These are phyloP conservation scores for Ptychadena robeensis DNA, from an alignment of 2,797 vertebrate genomes.

Conservation along the genomic window DNA sequence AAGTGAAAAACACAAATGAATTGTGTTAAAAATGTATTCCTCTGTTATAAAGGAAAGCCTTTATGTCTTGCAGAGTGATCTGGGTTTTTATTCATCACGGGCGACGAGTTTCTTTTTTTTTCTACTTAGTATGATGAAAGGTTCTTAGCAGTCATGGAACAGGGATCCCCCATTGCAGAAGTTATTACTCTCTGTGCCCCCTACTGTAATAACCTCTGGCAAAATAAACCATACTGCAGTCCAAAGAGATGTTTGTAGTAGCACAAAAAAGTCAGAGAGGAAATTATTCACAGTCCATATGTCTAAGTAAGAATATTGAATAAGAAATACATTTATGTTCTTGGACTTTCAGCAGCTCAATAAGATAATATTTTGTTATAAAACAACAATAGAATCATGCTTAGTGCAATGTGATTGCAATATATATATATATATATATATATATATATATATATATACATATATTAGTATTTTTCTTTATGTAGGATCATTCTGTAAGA, in stretches of 20 bases:
- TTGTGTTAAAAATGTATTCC: constrained; percentile 34
- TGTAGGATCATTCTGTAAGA: too few species aligned
- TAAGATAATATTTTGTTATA: too few species aligned
- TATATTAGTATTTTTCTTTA: too few species aligned
- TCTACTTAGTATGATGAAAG: constrained; percentile 5
- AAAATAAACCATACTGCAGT: constrained; percentile 27
- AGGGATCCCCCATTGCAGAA: not conserved
- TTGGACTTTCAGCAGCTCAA: too few species aligned
- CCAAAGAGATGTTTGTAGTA: constrained; percentile 19
- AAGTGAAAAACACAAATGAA: constrained; percentile 35
- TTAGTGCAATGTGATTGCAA: too few species aligned
- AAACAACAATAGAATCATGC: too few species aligned
- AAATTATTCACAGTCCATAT: constrained; percentile 28
- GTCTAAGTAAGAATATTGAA: constrained; percentile 16
- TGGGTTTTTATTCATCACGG: not conserved
- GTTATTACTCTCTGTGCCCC: constrained; percentile 4
- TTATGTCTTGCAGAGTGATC: not conserved
- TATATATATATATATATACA: too few species aligned
- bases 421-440: too few species aligned
- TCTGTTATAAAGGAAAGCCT: not conserved
- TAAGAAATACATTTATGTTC: not conserved
- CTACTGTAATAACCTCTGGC: constrained; percentile 9
- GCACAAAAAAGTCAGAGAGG: constrained; percentile 12
- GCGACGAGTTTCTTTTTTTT: not conserved
- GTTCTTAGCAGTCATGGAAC: not conserved